Base-by-base conservation (phyloP, 2,113 vertebrate genomes). In the Protobothrops mucrosquamatus region DNA sequence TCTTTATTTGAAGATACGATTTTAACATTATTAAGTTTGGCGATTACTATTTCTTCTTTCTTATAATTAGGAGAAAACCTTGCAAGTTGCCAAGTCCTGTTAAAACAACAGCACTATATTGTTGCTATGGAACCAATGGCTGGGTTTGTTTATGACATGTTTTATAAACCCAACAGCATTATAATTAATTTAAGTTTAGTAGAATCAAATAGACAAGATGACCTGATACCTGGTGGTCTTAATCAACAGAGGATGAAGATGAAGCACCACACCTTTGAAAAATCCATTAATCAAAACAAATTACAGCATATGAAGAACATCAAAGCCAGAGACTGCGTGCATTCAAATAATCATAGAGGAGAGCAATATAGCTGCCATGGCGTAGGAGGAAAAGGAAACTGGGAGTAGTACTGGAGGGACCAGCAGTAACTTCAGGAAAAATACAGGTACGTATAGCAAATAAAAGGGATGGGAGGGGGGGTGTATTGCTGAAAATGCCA, bases 261-360 rank as follows among this genome's bases (percentile, higher is more conserved):
- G 93, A 94, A 92, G 86, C 93, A 97, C 93, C 95, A 92, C 46
- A 94, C 92, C 95, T 94, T 97, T 95, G 89, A 96, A 95, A 97
- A 96, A 97, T 94, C 94, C 93, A 96, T 97, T 96, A 96, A 97
- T 97, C 96, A 96, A 96, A 96, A 95, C 96, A 96, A 95, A 97
- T 97, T 96, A 96, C 93, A 61, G 89, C 39, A 92, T 91, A 93
- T 59, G 89, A 59, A 95, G 95, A 96, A 94, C 93, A 94, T 39
- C 92, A 96, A 95, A 95, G 93, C 26, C 85, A 56, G 92, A 81
- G 93, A 93, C 92, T 94, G 91, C 96, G 93, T 69, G 92, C n/a
- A 20, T 93, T 95, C 95, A 95, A 96, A 94, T 87, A 87, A 96
- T 95, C 96, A 96, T 54, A 95, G 89, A n/a, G 91, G 94, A 94